Base-by-base conservation (phyloP, 2,113 vertebrate genomes). In the Bufo gargarizans region DNA sequence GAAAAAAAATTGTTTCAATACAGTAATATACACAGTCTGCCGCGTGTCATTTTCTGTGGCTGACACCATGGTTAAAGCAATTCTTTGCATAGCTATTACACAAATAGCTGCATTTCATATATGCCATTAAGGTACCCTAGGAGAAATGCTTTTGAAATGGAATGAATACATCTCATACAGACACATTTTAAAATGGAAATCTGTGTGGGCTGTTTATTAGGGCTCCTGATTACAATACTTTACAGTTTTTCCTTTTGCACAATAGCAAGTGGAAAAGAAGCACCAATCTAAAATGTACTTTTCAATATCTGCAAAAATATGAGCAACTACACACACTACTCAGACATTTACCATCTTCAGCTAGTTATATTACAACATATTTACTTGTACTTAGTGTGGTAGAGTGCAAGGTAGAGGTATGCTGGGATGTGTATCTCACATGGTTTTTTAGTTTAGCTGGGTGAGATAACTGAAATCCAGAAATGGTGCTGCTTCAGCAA, bases 1-100 rank as follows among this genome's bases (percentile, higher is more conserved):
- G n/a, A 65, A 86, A 49, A 86, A 71, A 49, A 69, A 16, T 16
- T 67, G 3, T 80, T 67, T 12, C 16, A 80, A 20, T n/a, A 72
- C 4, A 59, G 78, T 81, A 58, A 81, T 79, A 81, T 82, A 43
- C 78, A 88, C 14, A 43, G 50, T 45, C 63, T n/a, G 65, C 69
- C 8, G 14, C 56, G 77, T 87, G 61, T 87, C 77, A 81, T 87
- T 87, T 81, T 69, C 86, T 87, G 86, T 71, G 65, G 49, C 86
- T 87, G 86, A 74, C 65, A 81, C 85, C 69, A 72, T 88, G 50
- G 61, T 88, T 82, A 88, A 88, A 33, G 65, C 65, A 88, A 88
- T 88, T 88, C 85, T 69, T 82, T 88, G 78, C 86, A 82, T 61
- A 82, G 77, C 78, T 72, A 81, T 88, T 82, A 82, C 86, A 88